Evolutionary conservation across 1,140 invertebrate species (phyloP), one percentile per base, ranked within the genome.

Genomic region (Drosophila prosaltans): DNA sequence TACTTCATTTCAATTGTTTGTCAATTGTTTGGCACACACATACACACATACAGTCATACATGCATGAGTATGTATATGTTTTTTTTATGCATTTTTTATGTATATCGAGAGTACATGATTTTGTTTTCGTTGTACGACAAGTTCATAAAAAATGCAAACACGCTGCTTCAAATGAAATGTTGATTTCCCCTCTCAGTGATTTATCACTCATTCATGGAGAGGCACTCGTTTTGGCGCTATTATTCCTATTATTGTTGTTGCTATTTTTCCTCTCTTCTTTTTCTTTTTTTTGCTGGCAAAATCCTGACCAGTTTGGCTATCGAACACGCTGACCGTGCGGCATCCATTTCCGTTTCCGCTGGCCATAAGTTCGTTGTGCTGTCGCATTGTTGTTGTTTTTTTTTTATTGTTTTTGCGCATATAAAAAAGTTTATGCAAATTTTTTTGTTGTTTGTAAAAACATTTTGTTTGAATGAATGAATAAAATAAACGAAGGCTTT

Each of bases 91-190:
- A 77, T 77, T 88, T 86, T 86, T 86, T 88, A 88, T 86, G 83
- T 77, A 86, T 85, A 86, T 85, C 71, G 79, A 79, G 79, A 79
- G 74, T 78, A 85, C 74, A 85, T 81, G 75, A 76, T 73, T 76
- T 74, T 81, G 83, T 80, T 45, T 58, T 58, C 58, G 79, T 58
- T 86, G 82, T 86, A 77, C 83, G 75, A 88, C 82, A 86, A 86
- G 83, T 88, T 86, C 82, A 86, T 86, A 88, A 88, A 86, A 85
- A 86, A 86, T 88, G 72, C 82, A 85, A 86, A 88, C 72, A 79
- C 72, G 67, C 80, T 66, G 76, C 83, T 80, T 86, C 69, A 79
- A 73, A 77, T 69, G 73, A 67, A 74, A 69, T 86, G 81, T 72
- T 76, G 30, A 65, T 61, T 39, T 28, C 61, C 68, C 60, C 41